A percentile compares a stretch with the other conserved stretches of the same genome.
Conservation (phyloP, 2,113 vertebrate species). For the Oxyruncus cristatus region DNA sequence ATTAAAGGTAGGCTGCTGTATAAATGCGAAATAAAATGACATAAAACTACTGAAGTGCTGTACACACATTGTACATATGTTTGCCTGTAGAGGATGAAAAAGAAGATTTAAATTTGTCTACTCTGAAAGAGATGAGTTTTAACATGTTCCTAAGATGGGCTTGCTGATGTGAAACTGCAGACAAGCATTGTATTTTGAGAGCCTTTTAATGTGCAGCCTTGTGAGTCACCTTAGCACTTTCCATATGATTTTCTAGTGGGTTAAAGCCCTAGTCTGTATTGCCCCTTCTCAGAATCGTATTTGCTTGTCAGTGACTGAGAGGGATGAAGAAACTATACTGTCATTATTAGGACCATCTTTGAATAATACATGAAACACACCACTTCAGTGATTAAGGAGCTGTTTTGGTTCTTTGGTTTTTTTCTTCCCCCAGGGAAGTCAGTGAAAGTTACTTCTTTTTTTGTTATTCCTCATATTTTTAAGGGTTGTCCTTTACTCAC, state of each 20-base stretch:
- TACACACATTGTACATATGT: background rate
- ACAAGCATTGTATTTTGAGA: background rate
- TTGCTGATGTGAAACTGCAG: background rate
- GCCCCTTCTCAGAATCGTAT: background rate
- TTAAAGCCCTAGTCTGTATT: background rate
- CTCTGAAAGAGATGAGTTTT: background rate
- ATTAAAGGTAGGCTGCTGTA: conserved; percentile 37
- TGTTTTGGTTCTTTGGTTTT: background rate
- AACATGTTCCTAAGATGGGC: background rate
- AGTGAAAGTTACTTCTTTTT: background rate
- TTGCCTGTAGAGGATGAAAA: conserved; percentile 13
- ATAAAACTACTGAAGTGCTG: conserved; percentile 38
- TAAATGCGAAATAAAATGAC: conserved; percentile 47
- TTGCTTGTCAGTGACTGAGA: background rate
- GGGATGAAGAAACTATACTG: background rate
- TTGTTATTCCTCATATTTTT: background rate
- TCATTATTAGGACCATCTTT: background rate
- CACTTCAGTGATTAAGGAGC: background rate
- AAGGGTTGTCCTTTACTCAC: background rate
- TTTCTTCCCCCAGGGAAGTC: background rate
- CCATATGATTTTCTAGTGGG: background rate
- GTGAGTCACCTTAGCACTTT: background rate
- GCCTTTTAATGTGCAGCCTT: background rate
- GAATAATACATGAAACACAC: background rate
- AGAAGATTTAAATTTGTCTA: background rate